These are phyloP conservation scores for Stenichneumon culpator DNA, from an alignment of 2,888 invertebrate genomes.

Conservation along the genomic window DNA sequence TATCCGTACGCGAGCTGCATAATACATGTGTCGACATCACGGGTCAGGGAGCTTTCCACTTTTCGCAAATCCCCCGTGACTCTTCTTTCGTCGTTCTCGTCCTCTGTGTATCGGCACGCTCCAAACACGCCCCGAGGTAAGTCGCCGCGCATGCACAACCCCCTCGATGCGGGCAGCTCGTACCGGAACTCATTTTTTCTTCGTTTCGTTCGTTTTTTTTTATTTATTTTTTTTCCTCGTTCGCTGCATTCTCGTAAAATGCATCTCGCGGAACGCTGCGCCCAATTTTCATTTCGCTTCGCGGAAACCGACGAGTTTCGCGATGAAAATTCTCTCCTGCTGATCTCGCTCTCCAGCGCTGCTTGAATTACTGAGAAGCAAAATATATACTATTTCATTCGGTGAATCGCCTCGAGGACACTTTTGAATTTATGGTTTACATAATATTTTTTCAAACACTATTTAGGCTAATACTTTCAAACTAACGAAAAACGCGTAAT, in stretches of 20 bases:
- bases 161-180: background rate
- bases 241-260: conserved; percentile 36
- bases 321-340: background rate
- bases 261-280: conserved; percentile 46
- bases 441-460: background rate
- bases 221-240: conserved; percentile 10
- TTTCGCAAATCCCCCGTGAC: conserved; percentile 14
- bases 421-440: background rate
- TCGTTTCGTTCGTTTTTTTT: conserved; percentile 2
- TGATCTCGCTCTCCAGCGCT: background rate
- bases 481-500: no score
- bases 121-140: conserved; percentile 21
- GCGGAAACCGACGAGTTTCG: conserved; percentile 17
- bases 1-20: conserved; percentile 18
- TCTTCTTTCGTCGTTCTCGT: conserved; percentile 5
- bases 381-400: background rate
- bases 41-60: background rate
- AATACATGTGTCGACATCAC: conserved; percentile 4
- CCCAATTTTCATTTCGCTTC: conserved; percentile 39
- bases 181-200: background rate
- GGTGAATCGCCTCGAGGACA: background rate
- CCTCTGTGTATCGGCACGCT: background rate
- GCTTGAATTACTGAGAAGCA: background rate
- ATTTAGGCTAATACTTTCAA: background rate
- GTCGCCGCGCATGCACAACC: conserved; percentile 10